Evolutionary conservation across 2,888 invertebrate species (phyloP), one percentile per base, ranked within the genome.

Genomic region (Calameuta pallipes): DNA sequence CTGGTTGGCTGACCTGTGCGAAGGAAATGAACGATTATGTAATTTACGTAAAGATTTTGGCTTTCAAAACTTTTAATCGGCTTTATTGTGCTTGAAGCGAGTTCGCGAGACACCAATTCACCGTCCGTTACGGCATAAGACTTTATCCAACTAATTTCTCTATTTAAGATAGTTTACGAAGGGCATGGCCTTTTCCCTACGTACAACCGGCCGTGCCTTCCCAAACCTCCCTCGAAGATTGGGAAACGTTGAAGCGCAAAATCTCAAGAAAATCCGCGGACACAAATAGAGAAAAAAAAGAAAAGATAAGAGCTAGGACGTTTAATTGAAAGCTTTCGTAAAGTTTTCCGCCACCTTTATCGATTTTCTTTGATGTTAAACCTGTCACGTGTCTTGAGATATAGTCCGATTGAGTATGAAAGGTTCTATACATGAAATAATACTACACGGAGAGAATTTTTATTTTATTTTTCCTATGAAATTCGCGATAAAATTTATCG

Each of bases 81-180:
- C 78, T 78, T 78, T 78, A 78, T 78, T 75, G 78, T 75, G 78
- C 78, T 78, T 78, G 78, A 78, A 78, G 75, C 75, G 78, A 78
- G 78, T 78, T 78, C 75, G 41, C 71, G 70, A 74, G 37, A 75
- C 74, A 78, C 78, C 75, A 33, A 75, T 75, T 78, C 75, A 73
- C 23, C 71, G 36, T 41, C 23, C 56, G 30, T 33, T 41, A 31
- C 41, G 68, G 36, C 37, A 36, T 41, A 75, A 78, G 74, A 78
- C 75, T 78, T 78, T 75, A 78, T 75, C 71, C 78, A 75, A 78
- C 78, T 78, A 78, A 78, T 78, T 78, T 78, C 78, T 78, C 75
- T 75, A 78, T 78, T 78, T 70, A 75, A 70, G 78, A 75, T 78
- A 78, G 78, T 78, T 77, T 78, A 78, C 71, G 71, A 33, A 31